A percentile compares a stretch with the other conserved stretches of the same genome.
Conservation (phyloP, 2,797 vertebrate species). For the Melanogrammus aeglefinus region DNA sequence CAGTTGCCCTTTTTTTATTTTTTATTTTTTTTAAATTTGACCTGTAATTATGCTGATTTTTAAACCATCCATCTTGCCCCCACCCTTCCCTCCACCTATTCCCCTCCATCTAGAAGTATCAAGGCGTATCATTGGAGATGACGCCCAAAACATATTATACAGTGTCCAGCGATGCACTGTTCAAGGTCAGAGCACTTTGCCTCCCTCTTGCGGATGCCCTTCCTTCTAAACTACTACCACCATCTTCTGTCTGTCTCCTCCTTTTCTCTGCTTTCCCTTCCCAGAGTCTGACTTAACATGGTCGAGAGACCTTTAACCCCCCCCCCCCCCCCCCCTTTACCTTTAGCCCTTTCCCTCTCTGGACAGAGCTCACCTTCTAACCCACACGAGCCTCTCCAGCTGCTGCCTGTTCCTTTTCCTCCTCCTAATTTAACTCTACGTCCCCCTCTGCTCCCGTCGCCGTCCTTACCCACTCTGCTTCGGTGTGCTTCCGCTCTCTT, state of each 20-base stretch:
- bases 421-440: not conserved
- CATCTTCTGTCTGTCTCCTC: slow-evolving; percentile 33
- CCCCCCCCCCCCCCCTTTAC: no score
- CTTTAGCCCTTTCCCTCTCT: slow-evolving; percentile 31
- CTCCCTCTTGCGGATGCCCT: slow-evolving; percentile 66
- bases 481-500: not conserved
- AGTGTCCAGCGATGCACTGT: slow-evolving; percentile 81
- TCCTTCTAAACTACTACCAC: slow-evolving; percentile 5
- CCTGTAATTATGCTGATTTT: slow-evolving; percentile 47
- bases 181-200: slow-evolving; percentile 80
- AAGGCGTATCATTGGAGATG: slow-evolving; percentile 84
- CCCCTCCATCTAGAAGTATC: slow-evolving; percentile 78
- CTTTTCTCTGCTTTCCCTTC: slow-evolving; percentile 35
- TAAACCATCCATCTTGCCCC: slow-evolving; percentile 71
- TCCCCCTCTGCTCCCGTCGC: not conserved
- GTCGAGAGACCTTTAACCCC: slow-evolving; percentile 5
- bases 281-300: not conserved
- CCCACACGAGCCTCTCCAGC: not conserved
- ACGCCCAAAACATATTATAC: slow-evolving; percentile 84
- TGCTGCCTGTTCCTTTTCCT: not conserved
- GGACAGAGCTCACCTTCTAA: slow-evolving; percentile 4
- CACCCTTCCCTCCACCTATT: slow-evolving; percentile 70
- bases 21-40: slow-evolving; percentile 61
- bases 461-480: not conserved
- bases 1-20: slow-evolving; percentile 57